Base-by-base conservation (phyloP, 2,888 invertebrate genomes). In the Nesidiocoris tenuis region DNA sequence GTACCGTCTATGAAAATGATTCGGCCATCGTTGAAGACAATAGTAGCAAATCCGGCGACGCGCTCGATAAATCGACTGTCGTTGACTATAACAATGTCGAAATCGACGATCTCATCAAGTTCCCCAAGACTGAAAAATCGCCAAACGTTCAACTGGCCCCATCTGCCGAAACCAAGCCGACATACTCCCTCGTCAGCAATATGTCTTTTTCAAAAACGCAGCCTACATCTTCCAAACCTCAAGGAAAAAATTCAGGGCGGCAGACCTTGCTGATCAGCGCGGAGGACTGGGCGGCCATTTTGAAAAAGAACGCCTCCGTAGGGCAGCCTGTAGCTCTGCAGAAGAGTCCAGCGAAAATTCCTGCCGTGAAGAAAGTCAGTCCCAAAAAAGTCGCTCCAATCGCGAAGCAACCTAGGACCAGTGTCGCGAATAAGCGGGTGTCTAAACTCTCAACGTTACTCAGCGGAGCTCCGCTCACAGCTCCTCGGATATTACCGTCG, bases 61-160 rank as follows among this genome's bases (percentile, higher is more conserved):
- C 39, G 12, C n/a, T n/a, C n/a, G n/a, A n/a, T n/a, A n/a, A n/a
- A n/a, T 7, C 39, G 3, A 39, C 5, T 39, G 39, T 39, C 18
- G 59, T 72, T 5, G 72, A 72, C n/a, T 72, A 72, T 39, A 39
- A 24, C 54, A 63, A 56, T 16, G 21, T 72, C 19, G 72, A 72
- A 54, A 72, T 72, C 54, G 72, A 72, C 61, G 72, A 72, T 63
- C 61, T 72, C 16, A 72, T 72, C 9, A 55, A 72, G 16, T 72
- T 72, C n/a, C 72, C 67, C 22, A 59, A 59, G 2, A 24, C 70
- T 57, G 59, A n/a, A 2, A 72, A 72, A 9, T 24, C 1, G 7
- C 5, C 65, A 25, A 16, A 18, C 19, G 3, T 9, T 3, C 59
- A 18, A 5, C 3, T 3, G 5, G 3, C 59, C 5, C 3, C 59